Base-by-base conservation (phyloP, 2,113 vertebrate species). In the Tupaia tana region DNA sequence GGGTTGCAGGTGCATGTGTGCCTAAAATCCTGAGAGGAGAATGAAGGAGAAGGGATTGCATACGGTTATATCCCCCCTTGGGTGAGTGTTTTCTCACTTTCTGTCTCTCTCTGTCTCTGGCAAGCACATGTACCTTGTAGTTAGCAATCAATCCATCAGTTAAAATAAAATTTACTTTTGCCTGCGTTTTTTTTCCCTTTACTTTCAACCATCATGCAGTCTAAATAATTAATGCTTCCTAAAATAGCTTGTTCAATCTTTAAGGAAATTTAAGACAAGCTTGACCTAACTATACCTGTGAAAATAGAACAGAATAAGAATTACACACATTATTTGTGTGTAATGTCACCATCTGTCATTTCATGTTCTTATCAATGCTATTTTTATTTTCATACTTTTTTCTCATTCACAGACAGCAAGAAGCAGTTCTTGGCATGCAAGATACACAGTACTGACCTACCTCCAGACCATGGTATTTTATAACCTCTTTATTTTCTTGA, bases 391-490 rank as follows among this genome's bases (percentile, higher is more conserved):
- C 7, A 3, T 88, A 9, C 31, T 71, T 80, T 19, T 2, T 94
- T 97, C 63, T 92, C 29, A 3, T 87, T 97, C 96, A 77, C 98
- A 99, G 99, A 99, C 99, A 92, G 99, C 99, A 93, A 98, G 98
- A 97, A 99, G 99, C 98, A 99, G 98, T 98, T 99, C 99, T 91
- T 99, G 99, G 99, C 99, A 99, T 71, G 99, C 99, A 58, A 98
- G 99, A 84, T 99, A 99, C 96, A 99, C 99, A 22, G 98, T 99
- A 93, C 97, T 99, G 97, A 99, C 99, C 98, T 99, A 99, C 99
- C 99, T 99, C 98, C 99, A 99, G 98, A 99, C 99, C 70, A 99
- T 99, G 99, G 99, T 99, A 67, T 99, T 99, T 98, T 99, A 99
- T 98, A 99, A 99, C 98, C 99, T 99, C 93, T 99, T 99, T 98